phyloP scores from a whole-genome alignment of 2,888 invertebrate species.

The Ceratothoa steindachneri region DNA sequence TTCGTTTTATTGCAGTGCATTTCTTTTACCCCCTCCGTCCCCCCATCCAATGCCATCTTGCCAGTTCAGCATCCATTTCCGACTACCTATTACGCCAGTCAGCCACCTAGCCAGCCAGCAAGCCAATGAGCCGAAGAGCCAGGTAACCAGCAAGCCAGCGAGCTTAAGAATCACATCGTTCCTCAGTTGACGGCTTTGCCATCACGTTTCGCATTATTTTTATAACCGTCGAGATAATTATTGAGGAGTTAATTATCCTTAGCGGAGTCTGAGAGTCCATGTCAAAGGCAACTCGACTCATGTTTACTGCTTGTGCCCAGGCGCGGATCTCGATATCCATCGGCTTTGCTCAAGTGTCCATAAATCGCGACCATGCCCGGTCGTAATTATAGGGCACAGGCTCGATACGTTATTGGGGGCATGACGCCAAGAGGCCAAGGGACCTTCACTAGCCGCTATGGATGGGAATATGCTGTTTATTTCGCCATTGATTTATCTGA shows the following conservation, averaged over 20 bases:
- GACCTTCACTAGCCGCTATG: neutral
- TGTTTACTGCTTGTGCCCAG: conserved; percentile 3
- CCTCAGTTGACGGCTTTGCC: conserved; percentile 4
- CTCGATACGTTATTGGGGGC: conserved; percentile 41
- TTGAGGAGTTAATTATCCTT: conserved; percentile 10
- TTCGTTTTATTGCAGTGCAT: too few relatives aligned
- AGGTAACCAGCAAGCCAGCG: too few relatives aligned
- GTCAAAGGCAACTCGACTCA: neutral
- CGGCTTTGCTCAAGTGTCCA: conserved; percentile 34
- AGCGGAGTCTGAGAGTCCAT: neutral
- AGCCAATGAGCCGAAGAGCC: too few relatives aligned
- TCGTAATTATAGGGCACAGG: conserved; percentile 41
- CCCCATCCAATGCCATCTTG: too few relatives aligned
- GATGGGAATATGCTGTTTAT: neutral
- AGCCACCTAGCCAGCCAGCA: too few relatives aligned
- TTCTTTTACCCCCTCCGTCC: too few relatives aligned
- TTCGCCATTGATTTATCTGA: conserved; percentile 1
- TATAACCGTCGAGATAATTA: conserved; percentile 12
- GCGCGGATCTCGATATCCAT: conserved; percentile 27
- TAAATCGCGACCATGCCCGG: conserved; percentile 35
- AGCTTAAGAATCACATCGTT: neutral
- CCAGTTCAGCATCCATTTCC: too few relatives aligned
- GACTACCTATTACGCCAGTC: too few relatives aligned
- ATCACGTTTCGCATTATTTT: conserved; percentile 10
- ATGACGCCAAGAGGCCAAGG: conserved; percentile 36